A percentile compares a stretch with the other conserved stretches of the same genome.
These are phyloP conservation scores for Tachycineta bicolor DNA, from an alignment of 2,113 vertebrate genomes.

Conservation along the genomic window DNA sequence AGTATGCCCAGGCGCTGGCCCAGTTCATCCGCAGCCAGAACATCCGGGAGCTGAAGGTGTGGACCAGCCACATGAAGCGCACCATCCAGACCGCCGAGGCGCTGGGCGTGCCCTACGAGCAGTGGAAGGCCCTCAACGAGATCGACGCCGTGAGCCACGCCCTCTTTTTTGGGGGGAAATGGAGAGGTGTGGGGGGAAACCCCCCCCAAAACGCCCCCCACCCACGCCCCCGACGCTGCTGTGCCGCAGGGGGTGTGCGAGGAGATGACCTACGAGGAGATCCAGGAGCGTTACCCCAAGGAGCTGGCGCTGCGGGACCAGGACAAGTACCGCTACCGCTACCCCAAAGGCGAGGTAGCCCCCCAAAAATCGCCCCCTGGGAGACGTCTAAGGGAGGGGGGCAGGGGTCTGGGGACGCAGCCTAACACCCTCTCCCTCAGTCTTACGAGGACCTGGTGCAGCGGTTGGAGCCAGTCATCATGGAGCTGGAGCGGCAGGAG, in stretches of 20 bases:
- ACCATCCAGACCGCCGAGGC: slow-evolving; percentile 92
- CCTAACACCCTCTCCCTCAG: background rate
- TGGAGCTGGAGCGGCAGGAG: slow-evolving; percentile 94
- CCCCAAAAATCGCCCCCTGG: fast-evolving
- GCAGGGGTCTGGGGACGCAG: background rate
- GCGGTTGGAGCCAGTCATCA: slow-evolving; percentile 91
- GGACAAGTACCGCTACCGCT: slow-evolving; percentile 93
- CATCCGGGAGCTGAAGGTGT: slow-evolving; percentile 88
- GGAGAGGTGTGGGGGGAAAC: fast-evolving
- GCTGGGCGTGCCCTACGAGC: slow-evolving; percentile 85
- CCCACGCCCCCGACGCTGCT: fast-evolving
- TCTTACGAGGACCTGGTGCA: slow-evolving; percentile 94
- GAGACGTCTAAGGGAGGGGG: no score
- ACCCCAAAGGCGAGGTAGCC: slow-evolving; percentile 90
- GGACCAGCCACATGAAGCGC: slow-evolving; percentile 93
- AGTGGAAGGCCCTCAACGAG: slow-evolving; percentile 95
- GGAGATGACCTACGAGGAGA: slow-evolving; percentile 93
- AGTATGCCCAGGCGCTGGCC: slow-evolving; percentile 84
- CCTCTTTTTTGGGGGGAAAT: no score
- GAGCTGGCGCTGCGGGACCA: slow-evolving; percentile 92
- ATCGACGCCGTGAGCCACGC: slow-evolving; percentile 83
- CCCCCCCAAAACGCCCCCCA: no score
- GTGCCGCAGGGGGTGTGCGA: slow-evolving; percentile 86
- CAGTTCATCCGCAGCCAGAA: slow-evolving; percentile 82
- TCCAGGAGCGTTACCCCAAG: slow-evolving; percentile 84